phyloP scores from a whole-genome alignment of 2,797 vertebrate species.

The Eospalax fontanierii region DNA sequence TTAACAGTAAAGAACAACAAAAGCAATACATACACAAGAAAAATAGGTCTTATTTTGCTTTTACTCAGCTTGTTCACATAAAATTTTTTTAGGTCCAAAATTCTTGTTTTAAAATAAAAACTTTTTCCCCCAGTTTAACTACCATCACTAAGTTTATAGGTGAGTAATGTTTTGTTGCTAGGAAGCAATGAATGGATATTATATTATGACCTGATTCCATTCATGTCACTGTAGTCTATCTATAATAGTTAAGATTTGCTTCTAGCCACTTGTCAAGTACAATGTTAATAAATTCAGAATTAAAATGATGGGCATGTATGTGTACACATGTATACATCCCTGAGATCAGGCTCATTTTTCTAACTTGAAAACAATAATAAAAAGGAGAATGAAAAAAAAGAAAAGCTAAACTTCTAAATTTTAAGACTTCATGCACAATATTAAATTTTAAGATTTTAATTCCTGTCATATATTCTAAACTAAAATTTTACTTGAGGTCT shows the following conservation, averaged over 20 bases:
- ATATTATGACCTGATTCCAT: slow-evolving; percentile 21
- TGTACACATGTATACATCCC: not conserved
- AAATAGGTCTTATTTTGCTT: not conserved
- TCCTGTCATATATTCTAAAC: slow-evolving; percentile 54
- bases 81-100: slow-evolving; percentile 10
- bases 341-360: slow-evolving; percentile 55
- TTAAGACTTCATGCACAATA: slow-evolving; percentile 40
- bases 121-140: not conserved
- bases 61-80: slow-evolving; percentile 37
- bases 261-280: slow-evolving; percentile 33
- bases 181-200: slow-evolving; percentile 38
- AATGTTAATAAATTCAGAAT: slow-evolving; percentile 51
- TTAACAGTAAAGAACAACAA: slow-evolving; percentile 42
- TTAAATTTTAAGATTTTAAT: slow-evolving; percentile 57
- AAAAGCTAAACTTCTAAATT: not conserved
- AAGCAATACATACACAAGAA: not conserved
- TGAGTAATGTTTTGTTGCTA: slow-evolving; percentile 1
- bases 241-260: slow-evolving; percentile 10
- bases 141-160: slow-evolving; percentile 42
- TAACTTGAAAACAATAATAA: slow-evolving; percentile 16
- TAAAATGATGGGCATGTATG: not conserved
- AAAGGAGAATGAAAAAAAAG: not conserved
- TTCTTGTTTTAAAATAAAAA: not conserved
- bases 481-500: slow-evolving; percentile 64
- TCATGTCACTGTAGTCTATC: slow-evolving; percentile 25